Evolutionary conservation across 2,797 vertebrate species (phyloP).

Genomic region (Leuciscus waleckii): DNA sequence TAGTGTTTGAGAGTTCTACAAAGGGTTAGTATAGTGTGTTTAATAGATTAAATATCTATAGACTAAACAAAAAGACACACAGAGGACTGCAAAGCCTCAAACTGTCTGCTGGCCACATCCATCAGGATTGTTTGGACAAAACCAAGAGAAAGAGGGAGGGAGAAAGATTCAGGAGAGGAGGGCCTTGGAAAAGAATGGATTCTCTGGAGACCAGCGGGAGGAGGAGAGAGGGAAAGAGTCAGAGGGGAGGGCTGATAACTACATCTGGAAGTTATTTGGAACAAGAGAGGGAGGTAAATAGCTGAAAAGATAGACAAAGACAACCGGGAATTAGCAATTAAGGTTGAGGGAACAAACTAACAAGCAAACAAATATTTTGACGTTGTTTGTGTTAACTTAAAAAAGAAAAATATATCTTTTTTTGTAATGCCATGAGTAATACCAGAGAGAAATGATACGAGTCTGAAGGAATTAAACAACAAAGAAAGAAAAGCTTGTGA

Average conservation of each 20-base stretch:
- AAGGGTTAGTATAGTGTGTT: slow-evolving; percentile 2
- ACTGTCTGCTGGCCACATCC: slow-evolving; percentile 30
- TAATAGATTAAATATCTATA: not conserved
- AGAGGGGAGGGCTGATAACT: slow-evolving; percentile 48
- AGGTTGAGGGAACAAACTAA: slow-evolving; percentile 17
- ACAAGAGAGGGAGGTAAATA: slow-evolving; percentile 38
- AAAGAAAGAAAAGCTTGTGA: slow-evolving; percentile 2
- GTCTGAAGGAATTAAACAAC: slow-evolving; percentile 10
- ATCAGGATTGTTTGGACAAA: slow-evolving; percentile 54
- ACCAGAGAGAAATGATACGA: not conserved
- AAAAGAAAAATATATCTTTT: not conserved
- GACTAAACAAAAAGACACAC: slow-evolving; percentile 21
- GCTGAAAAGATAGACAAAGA: slow-evolving; percentile 1
- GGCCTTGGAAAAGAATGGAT: slow-evolving; percentile 54
- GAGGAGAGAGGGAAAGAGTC: slow-evolving; percentile 34
- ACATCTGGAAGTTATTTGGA: slow-evolving; percentile 70
- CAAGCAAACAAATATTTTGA: not conserved
- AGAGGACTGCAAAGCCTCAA: slow-evolving; percentile 26
- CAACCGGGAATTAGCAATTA: slow-evolving; percentile 23
- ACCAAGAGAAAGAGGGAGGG: slow-evolving; percentile 28
- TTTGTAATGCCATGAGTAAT: not conserved
- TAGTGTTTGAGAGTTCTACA: not conserved
- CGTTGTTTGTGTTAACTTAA: not conserved
- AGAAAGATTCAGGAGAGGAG: slow-evolving; percentile 41
- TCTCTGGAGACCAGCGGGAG: slow-evolving; percentile 48